Evolutionary conservation across 1,140 invertebrate genomes (phyloP).

Genomic region (Octopus sinensis): DNA sequence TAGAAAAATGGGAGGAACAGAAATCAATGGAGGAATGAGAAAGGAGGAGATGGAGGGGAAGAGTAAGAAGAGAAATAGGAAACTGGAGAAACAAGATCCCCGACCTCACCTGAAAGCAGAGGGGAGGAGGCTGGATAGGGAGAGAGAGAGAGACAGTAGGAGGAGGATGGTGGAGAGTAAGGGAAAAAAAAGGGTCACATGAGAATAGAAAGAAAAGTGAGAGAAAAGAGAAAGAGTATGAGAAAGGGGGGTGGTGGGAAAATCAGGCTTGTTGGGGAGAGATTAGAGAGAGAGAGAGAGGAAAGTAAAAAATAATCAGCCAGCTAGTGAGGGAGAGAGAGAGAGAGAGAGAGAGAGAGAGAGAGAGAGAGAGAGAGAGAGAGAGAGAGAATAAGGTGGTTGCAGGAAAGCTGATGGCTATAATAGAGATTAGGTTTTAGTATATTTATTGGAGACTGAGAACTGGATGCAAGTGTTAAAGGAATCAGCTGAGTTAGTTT

Average conservation of each 20-base stretch:
- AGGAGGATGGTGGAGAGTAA: conserved; percentile 8
- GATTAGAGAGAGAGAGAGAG: conserved; percentile 20
- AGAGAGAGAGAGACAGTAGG: conserved; percentile 13
- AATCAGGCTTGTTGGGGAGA: neutral
- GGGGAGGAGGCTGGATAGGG: conserved; percentile 15
- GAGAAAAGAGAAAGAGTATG: conserved; percentile 12
- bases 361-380: conserved; percentile 21
- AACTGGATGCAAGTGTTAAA: too few species aligned
- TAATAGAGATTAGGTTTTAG: neutral
- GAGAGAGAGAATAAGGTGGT: conserved; percentile 21
- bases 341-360: conserved; percentile 15
- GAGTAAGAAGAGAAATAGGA: conserved; percentile 18
- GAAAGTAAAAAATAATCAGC: conserved; percentile 10
- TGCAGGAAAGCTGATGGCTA: conserved; percentile 19
- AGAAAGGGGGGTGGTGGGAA: conserved; percentile 13
- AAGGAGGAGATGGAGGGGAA: neutral
- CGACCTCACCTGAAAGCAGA: conserved; percentile 11
- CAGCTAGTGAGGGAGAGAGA: neutral
- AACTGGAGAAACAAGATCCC: conserved; percentile 15
- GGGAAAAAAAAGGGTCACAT: conserved; percentile 5
- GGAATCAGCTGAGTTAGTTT: too few species aligned
- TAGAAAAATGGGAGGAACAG: neutral
- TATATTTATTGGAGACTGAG: too few species aligned
- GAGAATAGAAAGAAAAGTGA: neutral
- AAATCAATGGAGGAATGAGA: neutral